Conservation (phyloP, 2,113 vertebrate species). For the Aldabrachelys gigantea region DNA sequence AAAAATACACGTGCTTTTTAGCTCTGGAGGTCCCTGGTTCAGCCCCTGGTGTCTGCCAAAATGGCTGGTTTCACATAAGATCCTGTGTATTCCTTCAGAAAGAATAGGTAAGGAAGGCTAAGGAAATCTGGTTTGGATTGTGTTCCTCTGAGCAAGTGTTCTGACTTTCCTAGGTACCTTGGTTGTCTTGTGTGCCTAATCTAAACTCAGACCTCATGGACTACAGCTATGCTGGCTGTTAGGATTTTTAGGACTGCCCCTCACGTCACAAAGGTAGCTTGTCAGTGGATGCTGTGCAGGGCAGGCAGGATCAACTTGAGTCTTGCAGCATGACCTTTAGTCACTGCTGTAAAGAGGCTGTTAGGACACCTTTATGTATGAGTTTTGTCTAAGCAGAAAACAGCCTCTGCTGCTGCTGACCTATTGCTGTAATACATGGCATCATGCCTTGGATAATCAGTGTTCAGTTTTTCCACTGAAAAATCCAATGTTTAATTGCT, state of each 20-base stretch:
- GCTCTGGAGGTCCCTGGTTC: background rate
- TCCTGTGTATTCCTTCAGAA: background rate
- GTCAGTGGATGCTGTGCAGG: background rate
- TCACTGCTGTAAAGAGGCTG: background rate
- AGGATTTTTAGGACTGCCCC: background rate
- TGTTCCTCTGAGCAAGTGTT: background rate
- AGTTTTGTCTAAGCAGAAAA: background rate
- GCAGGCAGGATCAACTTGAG: background rate
- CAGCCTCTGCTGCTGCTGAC: constrained; percentile 10
- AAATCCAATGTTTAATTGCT: constrained; percentile 58
- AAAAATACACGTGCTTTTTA: background rate
- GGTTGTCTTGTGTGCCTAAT: background rate
- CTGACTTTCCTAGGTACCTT: background rate
- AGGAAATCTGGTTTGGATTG: background rate
- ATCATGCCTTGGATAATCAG: constrained; percentile 37
- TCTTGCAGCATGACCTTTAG: constrained; percentile 8
- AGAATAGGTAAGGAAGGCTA: background rate
- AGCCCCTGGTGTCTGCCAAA: background rate
- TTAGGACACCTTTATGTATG: background rate
- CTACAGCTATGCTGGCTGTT: background rate
- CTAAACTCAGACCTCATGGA: background rate
- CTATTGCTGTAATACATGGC: background rate
- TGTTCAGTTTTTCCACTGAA: constrained; percentile 33
- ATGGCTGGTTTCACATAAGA: background rate
- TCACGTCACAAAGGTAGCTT: background rate